Conservation (phyloP, 2,113 vertebrate species). For the Ptychochromis oligacanthus region DNA sequence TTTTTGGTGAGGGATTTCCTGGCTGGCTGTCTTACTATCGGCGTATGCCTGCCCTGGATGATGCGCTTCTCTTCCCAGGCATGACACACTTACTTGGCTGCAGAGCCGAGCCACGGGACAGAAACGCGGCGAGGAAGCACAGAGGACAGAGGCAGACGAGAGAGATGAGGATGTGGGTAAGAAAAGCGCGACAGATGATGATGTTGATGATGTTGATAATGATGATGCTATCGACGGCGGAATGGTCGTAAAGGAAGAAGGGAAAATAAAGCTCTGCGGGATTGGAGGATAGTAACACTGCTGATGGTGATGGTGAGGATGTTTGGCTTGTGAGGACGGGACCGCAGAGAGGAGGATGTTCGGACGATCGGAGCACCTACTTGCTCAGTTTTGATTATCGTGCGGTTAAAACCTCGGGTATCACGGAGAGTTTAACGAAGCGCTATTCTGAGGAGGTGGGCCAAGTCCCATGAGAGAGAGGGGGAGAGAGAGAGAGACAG, state of each 20-base stretch:
- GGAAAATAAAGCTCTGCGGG: constrained; percentile 14
- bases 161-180: neutral
- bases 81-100: constrained; percentile 60
- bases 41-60: constrained; percentile 27
- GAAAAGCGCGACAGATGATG: neutral
- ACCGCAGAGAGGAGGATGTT: constrained; percentile 14
- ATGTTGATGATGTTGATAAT: neutral
- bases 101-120: constrained; percentile 41
- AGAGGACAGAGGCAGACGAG: constrained; percentile 2
- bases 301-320: neutral
- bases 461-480: constrained; percentile 64
- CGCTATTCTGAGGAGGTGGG: constrained; percentile 77
- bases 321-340: constrained; percentile 16
- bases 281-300: constrained; percentile 6
- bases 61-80: constrained; percentile 28
- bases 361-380: neutral
- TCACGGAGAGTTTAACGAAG: constrained; percentile 53
- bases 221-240: neutral
- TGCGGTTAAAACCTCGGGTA: constrained; percentile 26
- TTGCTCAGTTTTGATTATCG: neutral
- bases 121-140: neutral
- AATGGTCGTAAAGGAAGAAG: neutral
- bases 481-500: neutral
- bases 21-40: neutral
- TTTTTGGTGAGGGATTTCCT: constrained; percentile 30